A percentile compares a stretch with the other conserved stretches of the same genome.
phyloP scores from a whole-genome alignment of 2,113 vertebrate species.

The Eubucco bourcierii region DNA sequence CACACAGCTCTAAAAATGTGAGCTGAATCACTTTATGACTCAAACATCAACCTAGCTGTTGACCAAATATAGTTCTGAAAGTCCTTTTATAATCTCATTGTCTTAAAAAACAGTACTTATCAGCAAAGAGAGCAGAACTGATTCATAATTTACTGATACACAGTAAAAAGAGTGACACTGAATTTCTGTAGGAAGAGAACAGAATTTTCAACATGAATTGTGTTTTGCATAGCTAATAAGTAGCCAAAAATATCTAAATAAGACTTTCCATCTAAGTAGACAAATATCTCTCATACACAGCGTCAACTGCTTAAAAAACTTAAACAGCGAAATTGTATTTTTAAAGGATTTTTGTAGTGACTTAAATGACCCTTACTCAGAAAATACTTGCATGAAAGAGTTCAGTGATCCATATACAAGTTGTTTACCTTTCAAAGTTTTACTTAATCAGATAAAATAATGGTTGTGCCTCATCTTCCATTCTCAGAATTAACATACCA shows the following conservation, averaged over 20 bases:
- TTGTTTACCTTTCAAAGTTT: neutral
- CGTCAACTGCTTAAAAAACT: neutral
- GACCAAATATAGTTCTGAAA: slow-evolving; percentile 47
- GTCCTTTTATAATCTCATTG: slow-evolving; percentile 3
- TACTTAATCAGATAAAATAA: neutral
- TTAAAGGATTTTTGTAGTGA: neutral
- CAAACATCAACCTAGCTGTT: slow-evolving; percentile 19
- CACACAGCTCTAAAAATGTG: neutral
- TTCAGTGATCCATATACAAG: neutral
- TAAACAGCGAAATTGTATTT: neutral
- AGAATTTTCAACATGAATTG: slow-evolving; percentile 13
- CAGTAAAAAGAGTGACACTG: neutral
- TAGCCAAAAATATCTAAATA: slow-evolving; percentile 21
- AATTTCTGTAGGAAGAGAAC: neutral
- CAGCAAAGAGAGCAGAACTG: neutral
- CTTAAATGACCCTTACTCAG: neutral
- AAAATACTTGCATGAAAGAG: neutral
- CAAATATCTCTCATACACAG: neutral
- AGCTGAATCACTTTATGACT: slow-evolving; percentile 45
- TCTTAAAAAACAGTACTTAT: slow-evolving; percentile 4
- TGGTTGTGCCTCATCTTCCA: neutral
- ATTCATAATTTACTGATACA: slow-evolving; percentile 22
- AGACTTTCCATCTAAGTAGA: neutral
- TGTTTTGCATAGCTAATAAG: slow-evolving; percentile 20
- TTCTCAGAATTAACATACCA: neutral